Percentiles rank a stretch among this genome's conserved stretches.
These are phyloP conservation scores for Paramormyrops hopkinsi DNA, from an alignment of 2,797 vertebrate genomes.

Conservation along the genomic window DNA sequence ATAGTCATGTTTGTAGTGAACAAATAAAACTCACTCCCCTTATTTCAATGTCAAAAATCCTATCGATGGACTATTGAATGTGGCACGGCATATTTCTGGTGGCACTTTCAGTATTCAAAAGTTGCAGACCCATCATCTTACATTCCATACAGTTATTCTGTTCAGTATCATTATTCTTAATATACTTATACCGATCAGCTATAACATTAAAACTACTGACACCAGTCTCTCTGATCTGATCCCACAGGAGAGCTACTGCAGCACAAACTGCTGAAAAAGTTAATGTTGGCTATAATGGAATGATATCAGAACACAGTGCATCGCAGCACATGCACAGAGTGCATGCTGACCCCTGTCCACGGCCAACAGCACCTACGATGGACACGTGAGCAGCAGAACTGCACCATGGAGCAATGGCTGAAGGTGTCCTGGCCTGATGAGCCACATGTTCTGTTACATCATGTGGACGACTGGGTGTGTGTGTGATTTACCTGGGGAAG, in stretches of 20 bases:
- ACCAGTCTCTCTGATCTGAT: not conserved
- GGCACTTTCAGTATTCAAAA: not conserved
- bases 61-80: not conserved
- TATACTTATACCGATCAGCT: not conserved
- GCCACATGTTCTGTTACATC: not conserved
- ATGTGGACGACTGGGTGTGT: not conserved
- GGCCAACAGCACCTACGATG: not conserved
- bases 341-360: not conserved
- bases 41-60: not conserved
- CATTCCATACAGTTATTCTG: not conserved
- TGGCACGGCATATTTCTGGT: not conserved
- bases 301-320: not conserved
- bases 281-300: not conserved
- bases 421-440: not conserved
- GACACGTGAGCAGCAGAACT: not conserved
- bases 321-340: not conserved
- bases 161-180: not conserved
- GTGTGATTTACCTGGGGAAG: not conserved
- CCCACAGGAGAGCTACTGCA: not conserved
- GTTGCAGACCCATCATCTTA: not conserved
- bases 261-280: not conserved
- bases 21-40: not conserved
- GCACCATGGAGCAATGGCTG: not conserved
- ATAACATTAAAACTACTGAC: not conserved
- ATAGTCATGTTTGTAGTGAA: not conserved